Evolutionary conservation across 2,888 invertebrate species (phyloP), one percentile per base, ranked within the genome.

Genomic region (Drosophila nr. perissopoda): DNA sequence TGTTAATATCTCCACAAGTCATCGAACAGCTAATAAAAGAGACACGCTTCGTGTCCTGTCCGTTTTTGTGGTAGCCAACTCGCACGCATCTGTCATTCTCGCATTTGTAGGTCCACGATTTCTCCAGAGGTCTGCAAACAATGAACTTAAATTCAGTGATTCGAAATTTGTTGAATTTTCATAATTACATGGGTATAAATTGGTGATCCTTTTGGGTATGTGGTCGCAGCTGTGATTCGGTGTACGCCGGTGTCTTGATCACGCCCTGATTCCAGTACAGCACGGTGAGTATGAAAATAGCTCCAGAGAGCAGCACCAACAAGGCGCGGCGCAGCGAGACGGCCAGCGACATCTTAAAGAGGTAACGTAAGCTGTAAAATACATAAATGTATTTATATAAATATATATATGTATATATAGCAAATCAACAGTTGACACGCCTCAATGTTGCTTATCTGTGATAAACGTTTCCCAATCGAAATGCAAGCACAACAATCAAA

Each of bases 21-120:
- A 97, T 96, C 88, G 96, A 95, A 93, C 97, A 97, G 10, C 96
- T 96, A 48, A 95, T 94, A 81, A 96, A 94, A 8, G 96, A 95
- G 83, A 95, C 71, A 94, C 94, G 92, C 70, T 92, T 79, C 75
- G 86, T 33, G 34, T 64, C 61, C 31, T 38, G 34, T 4, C 67
- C 63, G 10, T 33, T 67, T 29, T 76, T 76, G 25, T 59, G 65
- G 11, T 72, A 92, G 71, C 91, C 93, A 51, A 94, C 93, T 42
- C 96, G 95, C 83, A 96, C 95, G 94, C 97, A 97, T 74, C 95
- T 94, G 78, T 95, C 95, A 51, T 94, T 94, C 58, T 95, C 95
- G 91, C 97, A 97, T 40, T 95, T 94, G 95, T 97, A 97, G 11
- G 96, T 96, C 97, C 97, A 97, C 61, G 96, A 95, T 74, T 92